Percentiles rank a stretch among this genome's conserved stretches.
phyloP scores from a whole-genome alignment of 2,113 vertebrate species.

The Athene noctua region DNA sequence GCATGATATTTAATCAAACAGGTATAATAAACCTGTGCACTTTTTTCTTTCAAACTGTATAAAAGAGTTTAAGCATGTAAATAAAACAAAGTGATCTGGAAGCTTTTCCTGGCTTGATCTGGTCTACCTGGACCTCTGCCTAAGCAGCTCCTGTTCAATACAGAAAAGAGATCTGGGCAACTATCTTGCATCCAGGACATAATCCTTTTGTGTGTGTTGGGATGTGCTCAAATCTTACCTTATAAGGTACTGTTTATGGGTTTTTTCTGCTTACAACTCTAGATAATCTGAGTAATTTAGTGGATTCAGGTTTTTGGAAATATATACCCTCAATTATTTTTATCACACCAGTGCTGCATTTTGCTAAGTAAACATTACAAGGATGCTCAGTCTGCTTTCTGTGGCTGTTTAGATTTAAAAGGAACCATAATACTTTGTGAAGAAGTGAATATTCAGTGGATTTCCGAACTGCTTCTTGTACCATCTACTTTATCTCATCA shows the following conservation, averaged over 20 bases:
- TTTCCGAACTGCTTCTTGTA: not conserved
- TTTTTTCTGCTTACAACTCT: not conserved
- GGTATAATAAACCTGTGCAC: not conserved
- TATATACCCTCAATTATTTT: not conserved
- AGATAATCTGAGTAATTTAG: not conserved
- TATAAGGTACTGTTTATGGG: not conserved
- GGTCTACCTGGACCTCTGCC: not conserved
- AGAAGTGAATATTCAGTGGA: not conserved
- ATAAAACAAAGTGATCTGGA: not conserved
- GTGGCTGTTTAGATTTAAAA: not conserved
- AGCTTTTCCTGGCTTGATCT: not conserved
- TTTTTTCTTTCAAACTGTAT: not conserved
- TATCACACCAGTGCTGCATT: not conserved
- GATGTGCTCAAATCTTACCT: not conserved
- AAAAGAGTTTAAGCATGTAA: not conserved
- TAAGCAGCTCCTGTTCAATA: not conserved
- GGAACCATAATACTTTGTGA: not conserved
- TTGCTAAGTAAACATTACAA: not conserved
- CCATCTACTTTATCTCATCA: not conserved
- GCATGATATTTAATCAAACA: not conserved
- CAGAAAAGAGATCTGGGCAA: not conserved
- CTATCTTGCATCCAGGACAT: not conserved
- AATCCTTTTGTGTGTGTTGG: not conserved
- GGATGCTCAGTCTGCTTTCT: not conserved
- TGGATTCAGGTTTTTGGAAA: not conserved